These are phyloP conservation scores for Adelges cooleyi DNA, from an alignment of 1,140 invertebrate genomes.

Conservation along the genomic window DNA sequence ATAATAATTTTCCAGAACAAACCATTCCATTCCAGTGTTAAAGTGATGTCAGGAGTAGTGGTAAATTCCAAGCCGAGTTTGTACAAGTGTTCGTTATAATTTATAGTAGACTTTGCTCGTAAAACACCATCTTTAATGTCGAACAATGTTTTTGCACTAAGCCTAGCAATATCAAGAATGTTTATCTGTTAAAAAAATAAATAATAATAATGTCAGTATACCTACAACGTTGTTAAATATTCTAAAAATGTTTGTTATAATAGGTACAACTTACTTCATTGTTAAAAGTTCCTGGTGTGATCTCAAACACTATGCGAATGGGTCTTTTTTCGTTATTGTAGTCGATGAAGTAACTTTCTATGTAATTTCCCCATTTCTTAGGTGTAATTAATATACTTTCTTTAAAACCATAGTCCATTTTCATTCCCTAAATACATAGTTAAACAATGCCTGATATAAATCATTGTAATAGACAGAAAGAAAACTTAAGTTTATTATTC, in stretches of 20 bases:
- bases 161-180: not conserved
- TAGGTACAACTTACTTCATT: too few relatives aligned
- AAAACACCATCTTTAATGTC: not conserved
- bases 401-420: not conserved
- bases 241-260: too few relatives aligned
- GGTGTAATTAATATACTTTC: not conserved
- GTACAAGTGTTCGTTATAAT: not conserved
- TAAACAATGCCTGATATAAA: too few relatives aligned
- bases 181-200: not conserved
- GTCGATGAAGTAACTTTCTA: not conserved
- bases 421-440: conserved; percentile 8
- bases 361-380: conserved; percentile 1
- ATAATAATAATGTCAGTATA: too few relatives aligned
- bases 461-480: too few relatives aligned
- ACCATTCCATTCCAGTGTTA: not conserved
- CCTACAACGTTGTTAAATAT: too few relatives aligned
- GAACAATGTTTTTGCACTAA: not conserved
- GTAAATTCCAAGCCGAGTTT: not conserved
- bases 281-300: not conserved
- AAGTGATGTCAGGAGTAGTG: not conserved
- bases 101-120: not conserved
- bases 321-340: not conserved
- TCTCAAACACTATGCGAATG: not conserved
- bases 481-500: too few relatives aligned
- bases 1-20: too few relatives aligned